These are phyloP conservation scores for Catocala fraxini DNA, from an alignment of 2,888 invertebrate genomes.

Conservation along the genomic window DNA sequence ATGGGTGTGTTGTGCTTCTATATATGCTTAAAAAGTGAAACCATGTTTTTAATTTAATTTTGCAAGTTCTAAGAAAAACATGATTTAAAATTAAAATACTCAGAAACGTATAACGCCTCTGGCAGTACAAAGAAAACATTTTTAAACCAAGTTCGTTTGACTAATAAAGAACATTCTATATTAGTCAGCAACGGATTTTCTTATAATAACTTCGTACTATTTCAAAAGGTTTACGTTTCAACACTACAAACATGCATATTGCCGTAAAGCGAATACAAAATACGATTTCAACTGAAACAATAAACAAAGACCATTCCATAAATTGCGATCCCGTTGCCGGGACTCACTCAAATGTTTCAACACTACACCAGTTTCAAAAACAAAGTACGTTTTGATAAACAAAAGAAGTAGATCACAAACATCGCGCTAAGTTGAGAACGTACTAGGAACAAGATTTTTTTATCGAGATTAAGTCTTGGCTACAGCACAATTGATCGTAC, in stretches of 20 bases:
- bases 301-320: conserved; percentile 12
- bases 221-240: background rate
- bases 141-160: too few relatives aligned
- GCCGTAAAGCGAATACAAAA: conserved; percentile 4
- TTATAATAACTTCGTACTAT: background rate
- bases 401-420: conserved; percentile 55
- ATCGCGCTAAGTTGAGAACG: conserved; percentile 34
- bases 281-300: conserved; percentile 9
- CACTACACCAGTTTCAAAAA: conserved; percentile 50
- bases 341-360: conserved; percentile 34
- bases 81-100: too few relatives aligned
- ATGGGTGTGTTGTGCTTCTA: too few relatives aligned
- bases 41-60: too few relatives aligned
- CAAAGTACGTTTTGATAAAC: conserved; percentile 60
- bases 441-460: conserved; percentile 15
- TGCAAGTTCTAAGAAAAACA: too few relatives aligned
- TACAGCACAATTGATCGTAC: too few relatives aligned
- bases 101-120: too few relatives aligned
- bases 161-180: too few relatives aligned
- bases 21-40: too few relatives aligned
- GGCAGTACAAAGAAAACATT: too few relatives aligned
- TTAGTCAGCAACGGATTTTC: background rate
- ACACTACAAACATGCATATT: conserved; percentile 1
- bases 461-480: background rate
- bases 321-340: conserved; percentile 33